These are phyloP conservation scores for Falco berigora DNA, from an alignment of 2,797 vertebrate species.

Conservation along the genomic window DNA sequence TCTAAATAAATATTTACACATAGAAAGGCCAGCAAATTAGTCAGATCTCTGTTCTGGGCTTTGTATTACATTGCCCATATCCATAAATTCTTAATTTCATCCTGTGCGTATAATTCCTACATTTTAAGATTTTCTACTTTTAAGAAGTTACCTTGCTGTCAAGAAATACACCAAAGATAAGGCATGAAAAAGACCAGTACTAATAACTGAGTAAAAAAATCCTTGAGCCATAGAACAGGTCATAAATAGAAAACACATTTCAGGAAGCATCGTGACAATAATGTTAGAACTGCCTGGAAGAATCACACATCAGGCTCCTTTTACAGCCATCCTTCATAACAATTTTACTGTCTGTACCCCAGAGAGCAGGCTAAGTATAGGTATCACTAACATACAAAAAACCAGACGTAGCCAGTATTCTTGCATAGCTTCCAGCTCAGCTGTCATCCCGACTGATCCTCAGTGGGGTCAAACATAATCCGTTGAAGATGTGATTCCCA, in stretches of 20 bases:
- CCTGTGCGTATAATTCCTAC: not conserved
- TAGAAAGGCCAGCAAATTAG: not conserved
- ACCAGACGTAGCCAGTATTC: not conserved
- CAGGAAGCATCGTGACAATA: not conserved
- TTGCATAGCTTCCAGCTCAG: not conserved
- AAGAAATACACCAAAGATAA: not conserved
- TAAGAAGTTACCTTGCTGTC: not conserved
- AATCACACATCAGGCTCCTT: not conserved
- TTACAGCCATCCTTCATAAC: not conserved
- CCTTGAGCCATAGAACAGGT: not conserved
- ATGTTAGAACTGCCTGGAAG: not conserved
- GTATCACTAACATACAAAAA: not conserved
- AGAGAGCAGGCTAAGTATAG: not conserved
- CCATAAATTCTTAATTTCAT: not conserved
- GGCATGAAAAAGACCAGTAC: not conserved
- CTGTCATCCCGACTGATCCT: not conserved
- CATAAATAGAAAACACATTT: not conserved
- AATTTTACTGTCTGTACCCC: not conserved
- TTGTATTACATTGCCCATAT: not conserved
- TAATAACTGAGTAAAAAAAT: not conserved
- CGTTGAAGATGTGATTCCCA: slow-evolving; percentile 24
- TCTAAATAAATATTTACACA: not conserved
- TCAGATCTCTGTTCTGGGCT: not conserved
- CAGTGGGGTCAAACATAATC: slow-evolving; percentile 29
- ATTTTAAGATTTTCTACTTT: not conserved